phyloP scores from a whole-genome alignment of 2,888 invertebrate genomes.

The Cerastis rubricosa region DNA sequence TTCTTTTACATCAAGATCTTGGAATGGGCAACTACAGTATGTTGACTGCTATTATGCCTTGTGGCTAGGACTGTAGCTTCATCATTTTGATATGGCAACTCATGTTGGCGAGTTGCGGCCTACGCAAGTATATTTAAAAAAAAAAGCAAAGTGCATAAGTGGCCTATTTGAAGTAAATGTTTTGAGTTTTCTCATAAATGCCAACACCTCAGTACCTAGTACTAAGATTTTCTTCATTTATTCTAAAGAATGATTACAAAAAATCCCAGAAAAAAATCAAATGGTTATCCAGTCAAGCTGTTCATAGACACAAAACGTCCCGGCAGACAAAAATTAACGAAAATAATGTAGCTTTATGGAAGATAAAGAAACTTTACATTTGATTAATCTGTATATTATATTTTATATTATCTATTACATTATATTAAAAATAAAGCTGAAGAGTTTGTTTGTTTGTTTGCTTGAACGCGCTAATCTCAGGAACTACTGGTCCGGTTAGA shows the following conservation, averaged over 20 bases:
- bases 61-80: background rate
- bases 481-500: too few relatives aligned
- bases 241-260: background rate
- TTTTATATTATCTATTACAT: too few relatives aligned
- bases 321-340: background rate
- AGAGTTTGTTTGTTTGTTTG: too few relatives aligned
- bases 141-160: background rate
- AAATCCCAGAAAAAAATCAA: background rate
- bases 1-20: background rate
- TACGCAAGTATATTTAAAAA: too few relatives aligned
- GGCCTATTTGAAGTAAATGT: background rate
- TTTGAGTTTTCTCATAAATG: background rate
- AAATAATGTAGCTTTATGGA: background rate
- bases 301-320: background rate
- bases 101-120: too few relatives aligned
- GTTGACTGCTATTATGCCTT: background rate
- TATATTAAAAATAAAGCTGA: too few relatives aligned
- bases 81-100: background rate
- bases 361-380: background rate
- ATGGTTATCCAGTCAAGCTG: background rate
- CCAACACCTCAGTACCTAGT: background rate
- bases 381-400: too few relatives aligned
- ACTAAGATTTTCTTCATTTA: background rate
- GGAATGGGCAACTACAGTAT: background rate
- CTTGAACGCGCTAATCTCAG: too few relatives aligned